Percentiles rank a stretch among this genome's conserved stretches.
Conservation (phyloP, 2,888 invertebrate species). For the Bugulina stolonifera region DNA sequence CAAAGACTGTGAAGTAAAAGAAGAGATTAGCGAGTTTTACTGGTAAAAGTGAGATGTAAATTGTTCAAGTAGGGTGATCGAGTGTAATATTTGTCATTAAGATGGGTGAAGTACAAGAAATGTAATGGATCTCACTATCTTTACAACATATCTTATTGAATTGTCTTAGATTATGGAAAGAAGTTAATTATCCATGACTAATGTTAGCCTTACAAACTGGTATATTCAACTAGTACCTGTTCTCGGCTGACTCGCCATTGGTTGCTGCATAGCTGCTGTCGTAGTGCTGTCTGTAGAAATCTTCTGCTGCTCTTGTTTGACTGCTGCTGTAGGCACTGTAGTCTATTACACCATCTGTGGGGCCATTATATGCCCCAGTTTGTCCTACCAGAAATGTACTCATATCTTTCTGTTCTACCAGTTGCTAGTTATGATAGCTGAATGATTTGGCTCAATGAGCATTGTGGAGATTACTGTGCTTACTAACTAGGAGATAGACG, state of each 20-base stretch:
- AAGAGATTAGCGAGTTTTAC: neutral
- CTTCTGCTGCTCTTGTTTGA: neutral
- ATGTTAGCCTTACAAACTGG: neutral
- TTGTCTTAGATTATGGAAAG: neutral
- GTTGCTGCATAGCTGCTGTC: neutral
- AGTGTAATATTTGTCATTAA: neutral
- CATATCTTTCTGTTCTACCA: neutral
- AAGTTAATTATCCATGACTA: constrained; percentile 18
- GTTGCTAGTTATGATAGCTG: neutral
- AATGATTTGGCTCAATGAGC: constrained; percentile 24
- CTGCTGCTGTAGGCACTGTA: constrained; percentile 8
- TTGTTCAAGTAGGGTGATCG: neutral
- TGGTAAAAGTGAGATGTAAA: neutral
- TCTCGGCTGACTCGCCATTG: neutral
- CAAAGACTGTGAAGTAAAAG: neutral
- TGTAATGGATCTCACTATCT: neutral
- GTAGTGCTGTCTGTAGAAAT: constrained; percentile 18
- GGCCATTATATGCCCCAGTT: neutral
- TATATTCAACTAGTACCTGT: neutral
- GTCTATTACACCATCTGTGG: constrained; percentile 18
- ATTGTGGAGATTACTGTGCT: neutral
- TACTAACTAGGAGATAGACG: neutral
- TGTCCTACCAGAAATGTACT: constrained; percentile 15
- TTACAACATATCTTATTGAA: neutral
- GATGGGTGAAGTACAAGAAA: neutral